Evolutionary conservation across 2,888 invertebrate genomes (phyloP).

Genomic region (Nebria salina): DNA sequence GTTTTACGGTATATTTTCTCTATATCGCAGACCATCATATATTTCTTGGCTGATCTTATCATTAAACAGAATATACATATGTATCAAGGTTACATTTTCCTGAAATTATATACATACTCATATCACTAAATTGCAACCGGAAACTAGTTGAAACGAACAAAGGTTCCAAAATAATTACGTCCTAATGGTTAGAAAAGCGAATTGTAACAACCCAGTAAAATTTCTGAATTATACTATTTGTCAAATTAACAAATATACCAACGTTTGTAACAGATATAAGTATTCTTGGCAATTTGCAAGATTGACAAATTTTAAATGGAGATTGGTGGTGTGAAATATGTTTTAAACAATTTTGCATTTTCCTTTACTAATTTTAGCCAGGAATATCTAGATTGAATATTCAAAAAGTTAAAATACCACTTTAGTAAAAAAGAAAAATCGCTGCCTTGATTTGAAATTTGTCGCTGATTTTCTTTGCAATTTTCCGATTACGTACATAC

Average conservation of each 20-base stretch:
- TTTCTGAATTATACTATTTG: background rate
- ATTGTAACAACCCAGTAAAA: background rate
- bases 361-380: background rate
- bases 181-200: background rate
- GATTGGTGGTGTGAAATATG: background rate
- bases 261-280: too few species aligned
- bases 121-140: too few species aligned
- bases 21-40: slow-evolving; percentile 20
- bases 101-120: background rate
- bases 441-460: background rate
- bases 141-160: too few species aligned
- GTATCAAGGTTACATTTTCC: background rate
- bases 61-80: slow-evolving; percentile 15
- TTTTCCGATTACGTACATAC: background rate
- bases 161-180: background rate
- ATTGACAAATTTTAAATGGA: background rate
- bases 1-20: slow-evolving; percentile 17
- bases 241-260: too few species aligned
- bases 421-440: background rate
- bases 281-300: too few species aligned
- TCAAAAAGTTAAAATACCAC: background rate
- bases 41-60: slow-evolving; percentile 39
- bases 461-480: background rate
- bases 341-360: background rate
- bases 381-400: background rate